Conservation (phyloP, 2,797 vertebrate genomes). For the Petrocephalus schoutedeni region DNA sequence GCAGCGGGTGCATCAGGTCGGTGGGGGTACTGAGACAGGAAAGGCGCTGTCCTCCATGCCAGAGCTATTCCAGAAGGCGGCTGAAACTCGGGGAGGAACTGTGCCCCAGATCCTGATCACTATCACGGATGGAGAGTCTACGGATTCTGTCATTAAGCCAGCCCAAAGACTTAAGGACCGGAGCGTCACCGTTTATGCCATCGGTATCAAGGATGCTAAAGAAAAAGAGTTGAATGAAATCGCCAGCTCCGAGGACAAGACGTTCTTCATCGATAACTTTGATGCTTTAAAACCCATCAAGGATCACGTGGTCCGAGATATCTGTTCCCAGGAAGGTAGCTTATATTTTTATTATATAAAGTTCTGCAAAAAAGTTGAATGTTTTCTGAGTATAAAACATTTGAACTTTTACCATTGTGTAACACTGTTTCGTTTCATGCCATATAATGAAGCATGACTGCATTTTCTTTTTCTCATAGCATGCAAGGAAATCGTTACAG, state of each 20-base stretch:
- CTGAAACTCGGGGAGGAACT: slow-evolving; percentile 37
- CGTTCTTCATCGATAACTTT: slow-evolving; percentile 69
- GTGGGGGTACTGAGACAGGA: slow-evolving; percentile 64
- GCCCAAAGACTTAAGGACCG: slow-evolving; percentile 52
- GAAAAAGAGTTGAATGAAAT: slow-evolving; percentile 59
- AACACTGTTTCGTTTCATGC: not conserved
- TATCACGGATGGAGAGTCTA: slow-evolving; percentile 72
- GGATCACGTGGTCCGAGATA: slow-evolving; percentile 64
- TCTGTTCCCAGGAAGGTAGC: slow-evolving; percentile 69
- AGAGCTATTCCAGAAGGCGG: slow-evolving; percentile 49
- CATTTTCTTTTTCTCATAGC: slow-evolving; percentile 47
- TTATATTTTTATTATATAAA: not conserved
- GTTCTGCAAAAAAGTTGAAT: not conserved
- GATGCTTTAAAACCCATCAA: slow-evolving; percentile 69
- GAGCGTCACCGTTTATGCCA: slow-evolving; percentile 62
- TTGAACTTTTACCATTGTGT: not conserved
- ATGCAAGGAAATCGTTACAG: slow-evolving; percentile 62
- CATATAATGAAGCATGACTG: not conserved
- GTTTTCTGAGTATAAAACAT: not conserved
- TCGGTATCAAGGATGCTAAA: slow-evolving; percentile 65
- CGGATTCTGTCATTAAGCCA: slow-evolving; percentile 57
- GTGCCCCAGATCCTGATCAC: slow-evolving; percentile 66
- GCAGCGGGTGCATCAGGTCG: slow-evolving; percentile 49
- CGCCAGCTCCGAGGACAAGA: slow-evolving; percentile 50
- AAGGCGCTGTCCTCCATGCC: slow-evolving; percentile 62